Percentiles rank a stretch among this genome's conserved stretches.
Evolutionary conservation across 2,797 vertebrate genomes (phyloP).

Genomic region (Thaleichthys pacificus): DNA sequence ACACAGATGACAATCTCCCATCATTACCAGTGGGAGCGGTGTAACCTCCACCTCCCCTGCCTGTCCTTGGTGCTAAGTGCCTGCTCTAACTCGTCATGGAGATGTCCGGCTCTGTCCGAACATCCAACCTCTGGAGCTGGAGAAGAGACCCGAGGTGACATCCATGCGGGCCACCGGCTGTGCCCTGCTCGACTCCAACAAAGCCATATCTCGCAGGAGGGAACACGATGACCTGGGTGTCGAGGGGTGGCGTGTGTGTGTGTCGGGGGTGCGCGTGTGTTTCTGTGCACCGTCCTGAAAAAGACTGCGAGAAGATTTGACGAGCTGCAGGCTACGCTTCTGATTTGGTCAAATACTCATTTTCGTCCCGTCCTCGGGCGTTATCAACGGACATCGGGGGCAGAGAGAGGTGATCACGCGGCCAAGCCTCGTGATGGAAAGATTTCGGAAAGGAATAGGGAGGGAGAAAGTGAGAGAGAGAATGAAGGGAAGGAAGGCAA

Average conservation of each 20-base stretch:
- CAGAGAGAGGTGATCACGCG: neutral
- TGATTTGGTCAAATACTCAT: neutral
- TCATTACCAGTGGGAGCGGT: slow-evolving; percentile 38
- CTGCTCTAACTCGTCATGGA: slow-evolving; percentile 60
- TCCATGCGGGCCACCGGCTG: slow-evolving; percentile 42
- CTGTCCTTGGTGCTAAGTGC: slow-evolving; percentile 59
- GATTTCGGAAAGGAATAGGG: neutral
- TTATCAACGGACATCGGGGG: slow-evolving; percentile 39
- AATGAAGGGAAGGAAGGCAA: neutral
- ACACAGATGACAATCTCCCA: neutral
- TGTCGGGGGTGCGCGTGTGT: slow-evolving; percentile 17
- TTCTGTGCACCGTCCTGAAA: slow-evolving; percentile 28
- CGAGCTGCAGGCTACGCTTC: too few species aligned
- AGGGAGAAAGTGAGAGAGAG: neutral
- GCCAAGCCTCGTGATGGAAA: neutral
- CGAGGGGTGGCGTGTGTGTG: slow-evolving; percentile 1
- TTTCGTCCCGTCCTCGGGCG: slow-evolving; percentile 45
- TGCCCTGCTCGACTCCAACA: slow-evolving; percentile 27
- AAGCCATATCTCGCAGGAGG: slow-evolving; percentile 38
- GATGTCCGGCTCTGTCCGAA: slow-evolving; percentile 33
- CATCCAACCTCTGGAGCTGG: slow-evolving; percentile 46
- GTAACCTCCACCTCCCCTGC: slow-evolving; percentile 28
- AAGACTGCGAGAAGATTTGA: neutral
- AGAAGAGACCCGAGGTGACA: slow-evolving; percentile 55
- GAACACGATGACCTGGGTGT: slow-evolving; percentile 29